Evolutionary conservation across 1,140 invertebrate genomes (phyloP).

Genomic region (Palaemon carinicauda): DNA sequence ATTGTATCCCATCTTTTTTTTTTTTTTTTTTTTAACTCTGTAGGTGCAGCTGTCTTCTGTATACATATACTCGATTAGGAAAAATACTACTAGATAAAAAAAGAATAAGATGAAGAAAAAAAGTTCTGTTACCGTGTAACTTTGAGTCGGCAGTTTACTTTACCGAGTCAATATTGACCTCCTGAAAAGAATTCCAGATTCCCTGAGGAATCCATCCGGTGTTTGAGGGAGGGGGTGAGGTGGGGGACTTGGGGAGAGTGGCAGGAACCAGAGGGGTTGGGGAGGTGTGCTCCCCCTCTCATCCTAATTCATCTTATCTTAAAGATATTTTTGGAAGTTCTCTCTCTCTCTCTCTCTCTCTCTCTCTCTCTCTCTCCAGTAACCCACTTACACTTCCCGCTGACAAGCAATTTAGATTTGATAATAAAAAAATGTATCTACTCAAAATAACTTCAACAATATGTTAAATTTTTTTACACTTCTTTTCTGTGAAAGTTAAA

Average conservation of each 20-base stretch:
- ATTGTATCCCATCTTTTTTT: no score
- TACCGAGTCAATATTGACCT: not conserved
- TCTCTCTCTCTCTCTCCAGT: not conserved
- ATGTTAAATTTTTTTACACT: no score
- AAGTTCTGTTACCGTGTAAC: not conserved
- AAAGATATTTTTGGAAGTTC: not conserved
- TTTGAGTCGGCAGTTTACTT: not conserved
- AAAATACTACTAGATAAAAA: no score
- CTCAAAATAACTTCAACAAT: no score
- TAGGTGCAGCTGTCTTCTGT: not conserved
- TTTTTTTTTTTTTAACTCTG: no score
- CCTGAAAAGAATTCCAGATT: not conserved
- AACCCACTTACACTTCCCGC: no score
- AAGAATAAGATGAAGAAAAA: no score
- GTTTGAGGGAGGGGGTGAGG: not conserved
- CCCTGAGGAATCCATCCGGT: no score
- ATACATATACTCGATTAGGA: not conserved
- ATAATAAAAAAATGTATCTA: no score
- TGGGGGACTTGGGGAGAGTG: not conserved
- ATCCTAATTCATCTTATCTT: no score
- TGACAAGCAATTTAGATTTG: no score
- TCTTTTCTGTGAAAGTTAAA: no score
- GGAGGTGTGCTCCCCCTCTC: not conserved
- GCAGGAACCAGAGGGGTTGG: not conserved
- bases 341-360: not conserved